Evolutionary conservation across 1,140 invertebrate genomes (phyloP).

Genomic region (Zaprionus taronus): DNA sequence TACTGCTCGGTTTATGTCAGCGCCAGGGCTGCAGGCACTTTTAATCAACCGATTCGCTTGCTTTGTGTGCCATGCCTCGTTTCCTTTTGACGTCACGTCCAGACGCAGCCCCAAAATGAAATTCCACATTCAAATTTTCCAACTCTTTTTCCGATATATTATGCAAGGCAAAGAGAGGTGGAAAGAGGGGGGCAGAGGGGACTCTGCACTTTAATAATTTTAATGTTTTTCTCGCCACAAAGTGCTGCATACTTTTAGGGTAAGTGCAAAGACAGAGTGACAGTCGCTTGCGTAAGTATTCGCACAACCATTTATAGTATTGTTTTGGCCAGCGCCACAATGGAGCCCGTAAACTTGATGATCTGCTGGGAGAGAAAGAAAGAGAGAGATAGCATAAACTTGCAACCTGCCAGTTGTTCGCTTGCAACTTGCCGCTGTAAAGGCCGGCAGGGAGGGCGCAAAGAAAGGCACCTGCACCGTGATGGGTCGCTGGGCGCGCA

Average conservation of each 20-base stretch:
- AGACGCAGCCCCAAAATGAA: not conserved
- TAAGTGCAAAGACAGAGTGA: conserved; percentile 22
- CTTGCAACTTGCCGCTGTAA: conserved; percentile 50
- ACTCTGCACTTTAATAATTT: not conserved
- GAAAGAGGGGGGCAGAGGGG: not conserved
- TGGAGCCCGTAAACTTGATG: conserved; percentile 71
- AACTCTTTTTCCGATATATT: conserved; percentile 2
- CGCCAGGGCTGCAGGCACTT: conserved; percentile 33
- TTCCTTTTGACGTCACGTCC: conserved; percentile 45
- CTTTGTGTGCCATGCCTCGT: not conserved
- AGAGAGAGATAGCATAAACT: not conserved
- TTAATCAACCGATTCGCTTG: conserved; percentile 43
- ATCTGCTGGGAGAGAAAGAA: conserved; percentile 32
- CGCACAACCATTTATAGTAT: conserved; percentile 47
- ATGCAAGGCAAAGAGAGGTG: not conserved
- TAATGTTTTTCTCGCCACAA: conserved; percentile 8
- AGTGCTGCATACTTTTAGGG: conserved; percentile 52
- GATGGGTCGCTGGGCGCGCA: conserved; percentile 60
- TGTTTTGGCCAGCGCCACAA: conserved; percentile 71
- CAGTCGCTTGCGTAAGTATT: conserved; percentile 14
- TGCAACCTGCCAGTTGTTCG: not conserved
- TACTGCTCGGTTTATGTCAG: conserved; percentile 29
- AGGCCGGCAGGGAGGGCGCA: conserved; percentile 54
- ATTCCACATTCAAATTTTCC: not conserved
- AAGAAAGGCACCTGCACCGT: conserved; percentile 61